Evolutionary conservation across 2,888 invertebrate genomes (phyloP).

Genomic region (Acleris laterana): DNA sequence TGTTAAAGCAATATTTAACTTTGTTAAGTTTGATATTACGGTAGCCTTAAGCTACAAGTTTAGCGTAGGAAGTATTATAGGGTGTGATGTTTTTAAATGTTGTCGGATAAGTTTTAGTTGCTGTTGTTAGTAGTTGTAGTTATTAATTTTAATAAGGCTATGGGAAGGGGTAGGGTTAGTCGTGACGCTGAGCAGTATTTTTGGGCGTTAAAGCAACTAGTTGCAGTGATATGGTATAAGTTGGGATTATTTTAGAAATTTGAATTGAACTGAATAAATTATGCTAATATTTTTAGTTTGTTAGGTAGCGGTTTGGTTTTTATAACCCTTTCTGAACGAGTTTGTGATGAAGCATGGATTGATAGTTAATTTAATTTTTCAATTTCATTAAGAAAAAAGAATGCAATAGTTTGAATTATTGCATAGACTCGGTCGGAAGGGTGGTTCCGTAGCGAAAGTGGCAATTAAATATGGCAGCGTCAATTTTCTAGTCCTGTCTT

Average conservation of each 20-base stretch:
- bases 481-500: too few relatives aligned
- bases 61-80: constrained; percentile 40
- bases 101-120: constrained; percentile 26
- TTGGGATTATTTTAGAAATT: background rate
- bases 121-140: constrained; percentile 30
- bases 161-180: constrained; percentile 8
- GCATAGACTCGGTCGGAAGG: too few relatives aligned
- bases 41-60: constrained; percentile 52
- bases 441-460: too few relatives aligned
- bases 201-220: background rate
- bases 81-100: constrained; percentile 36
- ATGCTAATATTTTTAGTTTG: background rate
- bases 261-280: background rate
- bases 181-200: constrained; percentile 24
- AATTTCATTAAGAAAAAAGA: too few relatives aligned
- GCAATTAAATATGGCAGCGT: too few relatives aligned
- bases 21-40: constrained; percentile 73
- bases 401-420: too few relatives aligned
- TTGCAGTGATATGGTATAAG: background rate
- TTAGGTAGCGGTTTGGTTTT: background rate
- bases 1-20: constrained; percentile 66
- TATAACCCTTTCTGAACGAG: too few relatives aligned
- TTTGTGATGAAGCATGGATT: too few relatives aligned
- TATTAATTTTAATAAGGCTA: constrained; percentile 16
- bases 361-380: too few relatives aligned